These are phyloP conservation scores for Cygnus atratus DNA, from an alignment of 2,113 vertebrate genomes.

Conservation along the genomic window DNA sequence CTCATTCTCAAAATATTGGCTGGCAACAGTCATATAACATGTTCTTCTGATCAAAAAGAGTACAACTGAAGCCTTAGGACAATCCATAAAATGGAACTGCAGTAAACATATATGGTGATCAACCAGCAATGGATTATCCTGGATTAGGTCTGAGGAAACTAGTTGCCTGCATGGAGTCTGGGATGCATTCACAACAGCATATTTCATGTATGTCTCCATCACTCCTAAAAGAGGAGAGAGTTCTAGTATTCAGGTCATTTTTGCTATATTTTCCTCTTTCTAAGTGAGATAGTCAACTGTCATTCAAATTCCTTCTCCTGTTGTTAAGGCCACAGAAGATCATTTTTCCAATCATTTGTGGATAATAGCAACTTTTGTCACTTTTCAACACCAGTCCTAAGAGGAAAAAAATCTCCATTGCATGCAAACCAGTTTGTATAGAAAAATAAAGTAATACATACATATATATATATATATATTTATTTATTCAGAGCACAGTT, in stretches of 20 bases:
- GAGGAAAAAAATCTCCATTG: not conserved
- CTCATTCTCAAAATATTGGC: not conserved
- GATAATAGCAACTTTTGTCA: not conserved
- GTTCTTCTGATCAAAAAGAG: not conserved
- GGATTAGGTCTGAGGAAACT: not conserved
- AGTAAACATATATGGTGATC: not conserved
- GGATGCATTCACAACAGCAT: not conserved
- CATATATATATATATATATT: too few relatives aligned
- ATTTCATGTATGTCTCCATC: not conserved
- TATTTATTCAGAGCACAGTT: not conserved
- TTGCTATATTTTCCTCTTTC: rapidly evolving
- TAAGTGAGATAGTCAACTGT: not conserved
- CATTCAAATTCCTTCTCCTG: not conserved
- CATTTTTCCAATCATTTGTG: not conserved
- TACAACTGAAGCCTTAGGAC: not conserved
- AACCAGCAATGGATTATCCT: not conserved
- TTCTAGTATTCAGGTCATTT: not conserved
- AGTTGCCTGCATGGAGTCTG: not conserved
- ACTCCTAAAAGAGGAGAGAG: not conserved
- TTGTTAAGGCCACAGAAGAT: not conserved
- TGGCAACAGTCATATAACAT: not conserved
- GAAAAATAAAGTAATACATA: not conserved
- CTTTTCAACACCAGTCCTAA: constrained; percentile 7
- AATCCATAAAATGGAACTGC: not conserved
- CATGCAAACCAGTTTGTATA: not conserved